These are phyloP conservation scores for Lottia scabra DNA, from an alignment of 2,888 invertebrate genomes.

Conservation along the genomic window DNA sequence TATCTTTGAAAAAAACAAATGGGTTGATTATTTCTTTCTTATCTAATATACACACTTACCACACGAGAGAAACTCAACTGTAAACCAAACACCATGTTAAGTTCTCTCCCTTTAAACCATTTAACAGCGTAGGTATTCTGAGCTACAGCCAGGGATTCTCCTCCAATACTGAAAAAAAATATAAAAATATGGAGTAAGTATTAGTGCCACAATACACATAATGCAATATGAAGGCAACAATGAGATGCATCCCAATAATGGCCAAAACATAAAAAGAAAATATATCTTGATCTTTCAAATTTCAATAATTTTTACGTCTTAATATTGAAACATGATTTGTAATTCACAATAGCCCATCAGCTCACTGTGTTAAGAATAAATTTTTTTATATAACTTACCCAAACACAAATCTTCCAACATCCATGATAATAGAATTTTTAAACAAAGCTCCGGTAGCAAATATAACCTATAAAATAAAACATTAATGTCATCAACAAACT, in stretches of 20 bases:
- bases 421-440: slow-evolving; percentile 88
- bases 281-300: no score
- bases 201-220: no score
- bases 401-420: slow-evolving; percentile 92
- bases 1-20: no score
- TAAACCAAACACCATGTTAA: slow-evolving; percentile 98
- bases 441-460: slow-evolving; percentile 87
- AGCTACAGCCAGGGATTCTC: slow-evolving; percentile 95
- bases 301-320: no score
- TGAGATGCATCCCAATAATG: no score
- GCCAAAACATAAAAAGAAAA: no score
- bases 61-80: slow-evolving; percentile 94
- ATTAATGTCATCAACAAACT: background rate
- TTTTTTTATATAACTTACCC: slow-evolving; percentile 76
- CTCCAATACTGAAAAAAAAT: slow-evolving; percentile 79
- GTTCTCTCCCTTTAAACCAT: slow-evolving; percentile 97
- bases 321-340: no score
- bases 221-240: no score
- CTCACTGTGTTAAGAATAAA: no score
- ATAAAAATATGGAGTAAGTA: background rate
- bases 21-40: no score
- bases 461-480: slow-evolving; percentile 71
- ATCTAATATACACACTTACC: slow-evolving; percentile 66
- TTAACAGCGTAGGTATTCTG: slow-evolving; percentile 97
- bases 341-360: no score